phyloP scores from a whole-genome alignment of 37 sponge, comb jelly and placozoan genomes.

The Chondrilla cf. caribensis region DNA sequence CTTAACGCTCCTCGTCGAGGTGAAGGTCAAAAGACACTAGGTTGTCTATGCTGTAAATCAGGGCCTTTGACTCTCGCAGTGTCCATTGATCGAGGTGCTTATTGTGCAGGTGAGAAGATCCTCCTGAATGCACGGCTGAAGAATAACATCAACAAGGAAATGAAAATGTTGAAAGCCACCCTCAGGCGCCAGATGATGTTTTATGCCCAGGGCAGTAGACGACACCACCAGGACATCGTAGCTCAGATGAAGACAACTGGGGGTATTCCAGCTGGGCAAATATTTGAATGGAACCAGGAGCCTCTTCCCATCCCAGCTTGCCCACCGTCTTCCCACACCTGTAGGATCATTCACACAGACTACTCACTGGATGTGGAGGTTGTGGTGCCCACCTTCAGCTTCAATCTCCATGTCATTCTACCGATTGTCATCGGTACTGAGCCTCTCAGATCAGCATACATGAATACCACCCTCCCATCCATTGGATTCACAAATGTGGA shows the following conservation, averaged over 20 bases:
- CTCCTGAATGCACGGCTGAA: slow-evolving; percentile 29
- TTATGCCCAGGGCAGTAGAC: slow-evolving; percentile 27
- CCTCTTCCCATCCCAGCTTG: slow-evolving; percentile 15
- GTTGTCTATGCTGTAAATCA: slow-evolving; percentile 68
- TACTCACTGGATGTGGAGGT: not conserved
- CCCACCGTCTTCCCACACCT: slow-evolving; percentile 6
- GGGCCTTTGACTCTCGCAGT: slow-evolving; percentile 47
- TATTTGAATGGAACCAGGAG: slow-evolving; percentile 20
- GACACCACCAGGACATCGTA: not conserved
- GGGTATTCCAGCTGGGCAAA: not conserved
- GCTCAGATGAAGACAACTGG: not conserved
- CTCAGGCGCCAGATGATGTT: slow-evolving; percentile 1
- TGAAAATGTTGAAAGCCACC: slow-evolving; percentile 30
- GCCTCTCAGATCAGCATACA: slow-evolving; percentile 6
- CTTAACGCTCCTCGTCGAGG: slow-evolving; percentile 7
- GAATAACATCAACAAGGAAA: slow-evolving; percentile 33
- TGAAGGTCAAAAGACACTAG: slow-evolving; percentile 42
- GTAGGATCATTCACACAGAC: slow-evolving; percentile 11
- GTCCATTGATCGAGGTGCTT: slow-evolving; percentile 41
- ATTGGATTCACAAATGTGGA: not conserved
- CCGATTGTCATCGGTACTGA: slow-evolving; percentile 18
- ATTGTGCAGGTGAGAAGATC: slow-evolving; percentile 45
- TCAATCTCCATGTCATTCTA: not conserved
- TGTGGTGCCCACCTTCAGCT: slow-evolving; percentile 1
- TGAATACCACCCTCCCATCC: not conserved